These are phyloP conservation scores for Ammodytes dubius DNA, from an alignment of 2,113 vertebrate species.

Conservation along the genomic window DNA sequence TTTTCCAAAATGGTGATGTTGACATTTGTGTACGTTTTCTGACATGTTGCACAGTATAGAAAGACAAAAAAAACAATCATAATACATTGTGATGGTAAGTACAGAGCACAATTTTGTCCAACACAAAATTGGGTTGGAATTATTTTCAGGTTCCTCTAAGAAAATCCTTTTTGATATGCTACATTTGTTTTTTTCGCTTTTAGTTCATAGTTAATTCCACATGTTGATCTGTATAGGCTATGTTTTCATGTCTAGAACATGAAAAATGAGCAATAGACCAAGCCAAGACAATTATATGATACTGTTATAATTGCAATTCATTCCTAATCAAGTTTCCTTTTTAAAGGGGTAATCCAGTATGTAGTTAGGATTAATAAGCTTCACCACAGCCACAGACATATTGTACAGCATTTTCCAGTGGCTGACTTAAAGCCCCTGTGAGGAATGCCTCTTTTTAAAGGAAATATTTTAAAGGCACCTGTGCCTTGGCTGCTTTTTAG, in stretches of 20 bases:
- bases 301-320: conserved; percentile 8
- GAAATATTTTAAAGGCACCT: neutral
- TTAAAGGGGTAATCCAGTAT: conserved; percentile 12
- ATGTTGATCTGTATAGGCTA: neutral
- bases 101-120: neutral
- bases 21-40: neutral
- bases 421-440: neutral
- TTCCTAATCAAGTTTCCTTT: neutral
- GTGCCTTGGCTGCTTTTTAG: neutral
- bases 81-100: neutral
- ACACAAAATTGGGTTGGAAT: neutral
- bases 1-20: neutral
- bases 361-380: neutral
- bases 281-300: neutral
- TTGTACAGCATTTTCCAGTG: neutral
- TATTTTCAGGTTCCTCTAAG: neutral
- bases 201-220: neutral
- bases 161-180: too few species aligned
- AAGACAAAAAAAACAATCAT: neutral
- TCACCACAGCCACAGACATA: neutral
- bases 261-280: neutral
- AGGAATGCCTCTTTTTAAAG: conserved; percentile 15
- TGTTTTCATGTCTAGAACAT: neutral
- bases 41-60: neutral
- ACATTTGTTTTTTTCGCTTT: neutral